Evolutionary conservation across 1,140 invertebrate genomes (phyloP), one percentile per base, ranked within the genome.

Genomic region (Metopolophium dirhodum): DNA sequence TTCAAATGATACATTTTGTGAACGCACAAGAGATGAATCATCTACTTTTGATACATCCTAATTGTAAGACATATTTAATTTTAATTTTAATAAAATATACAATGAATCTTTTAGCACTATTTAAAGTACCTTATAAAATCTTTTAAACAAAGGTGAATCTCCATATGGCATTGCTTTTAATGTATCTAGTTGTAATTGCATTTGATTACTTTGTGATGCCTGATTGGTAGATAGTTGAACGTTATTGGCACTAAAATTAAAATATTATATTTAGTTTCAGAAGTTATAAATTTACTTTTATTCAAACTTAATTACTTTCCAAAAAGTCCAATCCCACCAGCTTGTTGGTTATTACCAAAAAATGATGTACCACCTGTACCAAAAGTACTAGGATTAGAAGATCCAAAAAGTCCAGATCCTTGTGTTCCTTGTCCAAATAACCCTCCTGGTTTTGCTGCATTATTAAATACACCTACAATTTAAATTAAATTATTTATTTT

Each of bases 81-180:
- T 37, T 37, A 37, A 89, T 61, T 22, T 49, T 49, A 49, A 49
- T 49, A 54, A 90, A 61, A 68, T 22, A 7, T n/a, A 41, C 23
- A 47, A 86, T 47, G 23, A 7, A 85, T 18, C 0, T 30, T 68
- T 18, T 45, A 54, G 8, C 26, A 41, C 2, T 20, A 68, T 89
- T 90, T n/a, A 68, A 1, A 26, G 30, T 51, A 93, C 91, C 82
- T 93, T 93, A 93, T 93, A 93, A 93, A 93, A 93, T 86, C 91
- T 14, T 93, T 97, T 97, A 93, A 98, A 96, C 20, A 98, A 95
- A 18, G 97, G 96, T 83, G 97, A 97, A 95, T 97, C 97, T n/a
- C 97, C 97, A 94, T 97, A 98, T 7, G 97, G 97, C 20, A 97
- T 96, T 6, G 96, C 96, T 9, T 97, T 96, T 20, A 97, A 95